These are phyloP conservation scores for Mnemiopsis leidyi DNA, from an alignment of 37 sponge, comb jelly and placozoan species.

Conservation along the genomic window DNA sequence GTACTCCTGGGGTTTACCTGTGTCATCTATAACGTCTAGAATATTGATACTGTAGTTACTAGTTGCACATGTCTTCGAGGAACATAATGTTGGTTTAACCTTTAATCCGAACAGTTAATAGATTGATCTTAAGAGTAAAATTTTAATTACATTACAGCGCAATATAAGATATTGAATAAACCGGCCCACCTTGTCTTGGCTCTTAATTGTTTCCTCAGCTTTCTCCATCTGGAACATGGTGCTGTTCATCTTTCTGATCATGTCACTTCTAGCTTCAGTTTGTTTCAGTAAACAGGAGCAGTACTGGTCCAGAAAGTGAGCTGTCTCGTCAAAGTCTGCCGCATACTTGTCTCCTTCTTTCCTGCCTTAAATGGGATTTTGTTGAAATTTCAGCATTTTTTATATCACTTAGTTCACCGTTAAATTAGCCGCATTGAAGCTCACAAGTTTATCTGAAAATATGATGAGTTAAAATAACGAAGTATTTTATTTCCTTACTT, in stretches of 20 bases:
- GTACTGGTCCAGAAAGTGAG: conserved; percentile 57
- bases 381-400: background rate
- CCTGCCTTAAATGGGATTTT: background rate
- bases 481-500: too few species aligned
- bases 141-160: too few species aligned
- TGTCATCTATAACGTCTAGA: background rate
- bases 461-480: too few species aligned
- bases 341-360: conserved; percentile 63
- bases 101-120: too few species aligned
- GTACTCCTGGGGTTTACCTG: conserved; percentile 25
- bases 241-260: conserved; percentile 31
- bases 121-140: too few species aligned
- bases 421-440: too few species aligned
- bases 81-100: too few species aligned
- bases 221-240: conserved; percentile 39
- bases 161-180: too few species aligned
- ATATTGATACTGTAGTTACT: too few species aligned
- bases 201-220: conserved; percentile 25
- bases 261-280: background rate
- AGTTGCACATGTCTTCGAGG: too few species aligned
- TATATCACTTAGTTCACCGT: too few species aligned
- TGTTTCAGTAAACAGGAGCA: conserved; percentile 36
- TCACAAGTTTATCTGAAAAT: too few species aligned
- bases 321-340: conserved; percentile 60
- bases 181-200: conserved; percentile 21